Base-by-base conservation (phyloP, 2,113 vertebrate genomes). In the Hystrix brachyura region DNA sequence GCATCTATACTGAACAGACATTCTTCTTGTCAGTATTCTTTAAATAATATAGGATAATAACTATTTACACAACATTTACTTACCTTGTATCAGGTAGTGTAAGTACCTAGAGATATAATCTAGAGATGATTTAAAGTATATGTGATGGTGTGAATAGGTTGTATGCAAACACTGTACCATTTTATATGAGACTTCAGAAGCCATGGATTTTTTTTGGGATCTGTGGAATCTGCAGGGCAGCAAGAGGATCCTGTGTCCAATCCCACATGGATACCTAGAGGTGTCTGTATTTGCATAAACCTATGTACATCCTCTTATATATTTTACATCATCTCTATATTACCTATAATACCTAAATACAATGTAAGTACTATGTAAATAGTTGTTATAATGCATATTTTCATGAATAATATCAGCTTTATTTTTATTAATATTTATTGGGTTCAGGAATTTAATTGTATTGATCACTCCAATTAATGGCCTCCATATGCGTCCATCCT, bases 401-500 rank as follows among this genome's bases (percentile, higher is more conserved):
- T 76, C 57, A 43, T 17, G 17, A 60, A 43, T 59, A 59, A 55
- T 48, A 67, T 55, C 60, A 43, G 13, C 13, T 86, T 92, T 48
- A 43, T 43, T 74, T 94, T 87, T 94, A 11, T 89, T 93, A 65
- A 57, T 87, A 71, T 43, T 79, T 79, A 48, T 43, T 82, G 9
- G 21, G 3, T 55, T 4, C 64, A 27, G 1, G 59, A 95, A 25
- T 74, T 89, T 67, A 51, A 78, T 82, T 43, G 5, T 55, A 55
- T 43, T 21, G 51, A 74, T 43, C 48, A 46, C 57, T 23, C 27
- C 27, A 21, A 14, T 81, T 34, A 84, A 60, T 71, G 46, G 27
- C 46, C 13, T 43, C 23, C 38, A 7, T 27, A 53, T 23, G 74
- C 46, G n/a, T 43, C 43, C 5, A 17, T 34, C 23, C 43, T 76